Percentiles rank a stretch among this genome's conserved stretches.
These are phyloP conservation scores for Microplitis deprimator DNA, from an alignment of 2,888 invertebrate species.

Conservation along the genomic window DNA sequence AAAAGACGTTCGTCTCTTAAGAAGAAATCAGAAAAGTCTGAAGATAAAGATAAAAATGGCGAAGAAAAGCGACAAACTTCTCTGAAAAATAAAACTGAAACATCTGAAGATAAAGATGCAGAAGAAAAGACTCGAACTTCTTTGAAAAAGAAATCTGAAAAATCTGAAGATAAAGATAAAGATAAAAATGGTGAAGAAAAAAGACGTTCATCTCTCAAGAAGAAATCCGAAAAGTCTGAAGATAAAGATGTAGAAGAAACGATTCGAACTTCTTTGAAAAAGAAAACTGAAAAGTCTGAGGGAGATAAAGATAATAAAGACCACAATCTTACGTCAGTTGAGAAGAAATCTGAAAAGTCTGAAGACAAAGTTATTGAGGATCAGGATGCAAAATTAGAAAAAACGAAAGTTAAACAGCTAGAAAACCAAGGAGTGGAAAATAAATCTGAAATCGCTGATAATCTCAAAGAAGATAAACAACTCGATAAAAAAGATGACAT, in stretches of 20 bases:
- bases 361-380: slow-evolving; percentile 63
- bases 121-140: slow-evolving; percentile 66
- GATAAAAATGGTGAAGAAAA: slow-evolving; percentile 33
- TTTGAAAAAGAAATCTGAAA: slow-evolving; percentile 55
- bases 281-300: slow-evolving; percentile 58
- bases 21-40: slow-evolving; percentile 38
- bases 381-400: slow-evolving; percentile 62
- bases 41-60: slow-evolving; percentile 50
- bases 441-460: not conserved
- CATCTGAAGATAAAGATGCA: not conserved
- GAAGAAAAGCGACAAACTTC: slow-evolving; percentile 36
- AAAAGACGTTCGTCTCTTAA: slow-evolving; percentile 64
- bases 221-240: slow-evolving; percentile 53
- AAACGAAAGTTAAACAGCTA: slow-evolving; percentile 31
- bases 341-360: slow-evolving; percentile 63
- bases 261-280: slow-evolving; percentile 57
- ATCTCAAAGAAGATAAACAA: not conserved
- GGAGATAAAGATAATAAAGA: too few relatives aligned
- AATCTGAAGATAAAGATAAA: slow-evolving; percentile 32
- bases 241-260: slow-evolving; percentile 44
- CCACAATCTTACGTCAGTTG: too few relatives aligned
- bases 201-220: slow-evolving; percentile 58
- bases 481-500: not conserved
- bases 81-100: slow-evolving; percentile 35
- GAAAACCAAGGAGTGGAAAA: not conserved